Evolutionary conservation across 2,113 vertebrate species (phyloP), one percentile per base, ranked within the genome.

Genomic region (human (Homo sapiens)): DNA sequence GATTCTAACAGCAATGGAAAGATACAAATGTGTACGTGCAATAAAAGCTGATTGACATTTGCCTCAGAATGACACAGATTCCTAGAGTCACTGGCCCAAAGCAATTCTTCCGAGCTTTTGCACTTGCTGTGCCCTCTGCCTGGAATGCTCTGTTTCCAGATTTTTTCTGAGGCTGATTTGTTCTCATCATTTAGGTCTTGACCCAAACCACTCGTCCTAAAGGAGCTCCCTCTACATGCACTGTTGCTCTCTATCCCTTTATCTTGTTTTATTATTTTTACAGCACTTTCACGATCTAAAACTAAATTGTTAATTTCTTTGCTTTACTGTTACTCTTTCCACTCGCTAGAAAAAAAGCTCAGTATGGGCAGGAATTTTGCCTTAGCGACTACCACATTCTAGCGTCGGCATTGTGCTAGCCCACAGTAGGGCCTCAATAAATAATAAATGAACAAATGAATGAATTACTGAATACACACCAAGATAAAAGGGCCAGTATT

Each of bases 281-380:
- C 40, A 93, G 52, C 50, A 93, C 45, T 90, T 85, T 90, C 85
- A 89, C 81, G 94, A 70, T 81, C 94, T 97, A 89, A 76, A 95
- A 92, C 80, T 72, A 50, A 97, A 90, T 94, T 93, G 85, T 80
- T 90, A 84, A 76, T 81, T 76, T 89, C 9, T 90, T 93, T 96
- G 73, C 25, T 27, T 97, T 88, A 70, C 84, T 94, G 75, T 93
- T 96, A 86, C n/a, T 96, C n/a, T 81, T 38, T 40, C 38, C 55
- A 12, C 45, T 96, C 17, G 55, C 52, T 92, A 76, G 75, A 89
- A 97, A 90, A 89, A 89, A 90, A 92, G 82, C 38, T 90, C 55
- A 68, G 11, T 43, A 22, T 59, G 76, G 80, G n/a, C 66, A 94
- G 23, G 78, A 89, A 73, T 96, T 95, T 75, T 96, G 73, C 59